Conservation (phyloP, 2,113 vertebrate species). For the Pungitius pungitius region DNA sequence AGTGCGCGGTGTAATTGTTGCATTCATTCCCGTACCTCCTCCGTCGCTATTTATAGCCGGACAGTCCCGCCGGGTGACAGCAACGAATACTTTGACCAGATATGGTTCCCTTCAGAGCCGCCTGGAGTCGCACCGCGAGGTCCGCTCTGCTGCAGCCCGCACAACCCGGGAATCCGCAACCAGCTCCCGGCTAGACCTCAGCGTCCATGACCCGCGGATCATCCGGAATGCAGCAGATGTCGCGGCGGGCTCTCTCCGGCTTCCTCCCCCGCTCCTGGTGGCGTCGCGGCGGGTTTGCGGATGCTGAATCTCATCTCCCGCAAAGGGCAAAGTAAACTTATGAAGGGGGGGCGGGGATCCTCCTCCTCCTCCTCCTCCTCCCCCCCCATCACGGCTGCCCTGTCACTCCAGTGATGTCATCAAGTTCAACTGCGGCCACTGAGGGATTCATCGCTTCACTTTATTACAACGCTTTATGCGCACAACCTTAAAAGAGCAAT, state of each 20-base stretch:
- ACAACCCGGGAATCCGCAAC: constrained; percentile 19
- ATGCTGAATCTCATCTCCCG: constrained; percentile 63
- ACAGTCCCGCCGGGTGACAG: constrained; percentile 82
- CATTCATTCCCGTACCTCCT: constrained; percentile 78
- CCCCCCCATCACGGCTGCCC: constrained; percentile 44
- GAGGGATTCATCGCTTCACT: constrained; percentile 17
- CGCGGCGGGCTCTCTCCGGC: neutral
- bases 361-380: constrained; percentile 31
- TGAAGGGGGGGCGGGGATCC: constrained; percentile 38
- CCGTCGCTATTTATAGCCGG: constrained; percentile 82
- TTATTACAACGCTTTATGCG: neutral
- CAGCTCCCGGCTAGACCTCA: constrained; percentile 24
- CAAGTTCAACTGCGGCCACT: constrained; percentile 15
- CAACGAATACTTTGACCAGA: constrained; percentile 90
- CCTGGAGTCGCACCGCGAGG: constrained; percentile 55
- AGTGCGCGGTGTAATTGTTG: constrained; percentile 38
- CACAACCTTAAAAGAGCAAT: too few relatives aligned
- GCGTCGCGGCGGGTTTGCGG: constrained; percentile 21
- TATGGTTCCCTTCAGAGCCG: constrained; percentile 82
- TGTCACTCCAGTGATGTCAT: constrained; percentile 79
- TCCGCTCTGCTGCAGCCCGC: constrained; percentile 38
- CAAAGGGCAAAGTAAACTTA: constrained; percentile 68
- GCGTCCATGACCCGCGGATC: constrained; percentile 43
- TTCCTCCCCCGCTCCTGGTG: constrained; percentile 78
- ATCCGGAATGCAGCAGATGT: constrained; percentile 27